phyloP scores from a whole-genome alignment of 2,113 vertebrate genomes.

The Scolopax mira region DNA sequence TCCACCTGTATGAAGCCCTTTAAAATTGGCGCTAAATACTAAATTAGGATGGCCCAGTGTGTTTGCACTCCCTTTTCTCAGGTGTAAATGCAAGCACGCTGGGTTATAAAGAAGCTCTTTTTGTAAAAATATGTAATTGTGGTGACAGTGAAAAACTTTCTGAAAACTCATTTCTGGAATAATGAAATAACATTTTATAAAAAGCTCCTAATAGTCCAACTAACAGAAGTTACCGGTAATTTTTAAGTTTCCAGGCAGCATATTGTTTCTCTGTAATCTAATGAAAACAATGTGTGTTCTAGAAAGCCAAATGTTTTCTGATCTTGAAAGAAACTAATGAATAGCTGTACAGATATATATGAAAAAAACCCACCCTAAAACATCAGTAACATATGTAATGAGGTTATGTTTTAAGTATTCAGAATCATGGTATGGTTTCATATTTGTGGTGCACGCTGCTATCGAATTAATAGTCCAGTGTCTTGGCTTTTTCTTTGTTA shows the following conservation, averaged over 20 bases:
- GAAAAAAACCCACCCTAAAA: neutral
- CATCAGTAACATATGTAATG: slow-evolving; percentile 43
- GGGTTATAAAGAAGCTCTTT: neutral
- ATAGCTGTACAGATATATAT: neutral
- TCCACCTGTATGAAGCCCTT: neutral
- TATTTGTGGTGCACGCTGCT: neutral
- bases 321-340: slow-evolving; percentile 52
- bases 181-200: neutral
- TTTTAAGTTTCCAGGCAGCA: slow-evolving; percentile 9
- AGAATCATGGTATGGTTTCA: neutral
- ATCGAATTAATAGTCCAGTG: neutral
- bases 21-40: neutral
- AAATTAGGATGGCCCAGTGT: neutral
- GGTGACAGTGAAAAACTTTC: neutral
- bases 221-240: slow-evolving; percentile 1
- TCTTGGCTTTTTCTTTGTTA: neutral
- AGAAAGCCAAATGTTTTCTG: slow-evolving; percentile 36
- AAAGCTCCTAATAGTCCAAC: neutral
- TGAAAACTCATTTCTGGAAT: slow-evolving; percentile 1
- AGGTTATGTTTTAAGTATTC: slow-evolving; percentile 39
- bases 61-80: neutral
- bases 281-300: slow-evolving; percentile 21
- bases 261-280: slow-evolving; percentile 26
- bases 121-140: neutral
- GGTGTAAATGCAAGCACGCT: neutral